Percentiles rank a stretch among this genome's conserved stretches.
Evolutionary conservation across 2,113 vertebrate genomes (phyloP).

Genomic region (Burhinus oedicnemus): DNA sequence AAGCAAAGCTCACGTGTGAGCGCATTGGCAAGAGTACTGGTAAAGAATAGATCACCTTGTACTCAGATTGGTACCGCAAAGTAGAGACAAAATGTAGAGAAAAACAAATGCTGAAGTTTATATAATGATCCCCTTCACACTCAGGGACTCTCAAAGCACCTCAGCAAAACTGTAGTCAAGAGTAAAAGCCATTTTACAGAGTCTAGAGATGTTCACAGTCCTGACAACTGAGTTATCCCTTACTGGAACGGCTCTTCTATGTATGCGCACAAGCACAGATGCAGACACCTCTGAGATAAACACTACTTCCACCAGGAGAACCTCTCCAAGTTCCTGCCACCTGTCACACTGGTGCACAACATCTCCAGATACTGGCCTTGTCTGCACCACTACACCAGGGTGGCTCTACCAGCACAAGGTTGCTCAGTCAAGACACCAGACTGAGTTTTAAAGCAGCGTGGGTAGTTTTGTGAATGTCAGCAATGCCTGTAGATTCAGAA

Average conservation of each 20-base stretch:
- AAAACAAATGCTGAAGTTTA: background rate
- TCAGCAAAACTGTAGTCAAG: background rate
- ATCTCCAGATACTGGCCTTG: background rate
- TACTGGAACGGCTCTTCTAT: background rate
- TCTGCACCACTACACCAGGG: too few relatives aligned
- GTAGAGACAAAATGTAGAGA: background rate
- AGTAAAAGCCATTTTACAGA: background rate
- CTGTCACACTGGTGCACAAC: background rate
- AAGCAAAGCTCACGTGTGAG: accelerated
- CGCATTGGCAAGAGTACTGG: background rate
- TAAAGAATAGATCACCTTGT: background rate
- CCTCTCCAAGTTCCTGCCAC: background rate
- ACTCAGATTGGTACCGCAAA: background rate
- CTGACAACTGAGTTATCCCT: background rate
- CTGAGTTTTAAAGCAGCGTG: background rate
- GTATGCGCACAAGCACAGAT: accelerated
- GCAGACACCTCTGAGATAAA: background rate
- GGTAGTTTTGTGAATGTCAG: background rate
- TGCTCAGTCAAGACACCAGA: background rate
- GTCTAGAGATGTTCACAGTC: background rate
- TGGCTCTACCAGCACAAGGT: background rate
- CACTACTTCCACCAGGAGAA: background rate
- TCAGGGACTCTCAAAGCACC: background rate
- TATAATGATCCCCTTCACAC: background rate
- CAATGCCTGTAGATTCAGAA: background rate